A percentile compares a stretch with the other conserved stretches of the same genome.
These are phyloP conservation scores for Cheilosia impressa DNA, from an alignment of 2,888 invertebrate genomes.

Conservation along the genomic window DNA sequence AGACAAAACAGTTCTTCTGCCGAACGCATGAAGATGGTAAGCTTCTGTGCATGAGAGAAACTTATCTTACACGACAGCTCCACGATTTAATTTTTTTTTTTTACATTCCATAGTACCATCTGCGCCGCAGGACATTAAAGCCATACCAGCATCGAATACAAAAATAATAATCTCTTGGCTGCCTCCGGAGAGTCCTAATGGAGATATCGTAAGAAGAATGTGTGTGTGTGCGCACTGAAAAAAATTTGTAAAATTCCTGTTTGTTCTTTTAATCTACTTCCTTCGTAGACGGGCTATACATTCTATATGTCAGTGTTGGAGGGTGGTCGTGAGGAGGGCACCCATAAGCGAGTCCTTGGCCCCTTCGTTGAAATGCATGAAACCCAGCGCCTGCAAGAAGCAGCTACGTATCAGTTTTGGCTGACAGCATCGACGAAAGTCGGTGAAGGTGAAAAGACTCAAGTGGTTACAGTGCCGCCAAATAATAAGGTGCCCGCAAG, in stretches of 20 bases:
- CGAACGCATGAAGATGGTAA: slow-evolving; percentile 95
- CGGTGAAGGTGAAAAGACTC: slow-evolving; percentile 92
- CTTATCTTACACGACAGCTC: slow-evolving; percentile 8
- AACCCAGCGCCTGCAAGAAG: slow-evolving; percentile 88
- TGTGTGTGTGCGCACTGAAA: slow-evolving; percentile 3
- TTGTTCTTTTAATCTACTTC: slow-evolving; percentile 20
- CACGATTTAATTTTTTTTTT: slow-evolving; percentile 22
- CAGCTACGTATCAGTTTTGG: slow-evolving; percentile 89
- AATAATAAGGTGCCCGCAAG: slow-evolving; percentile 92
- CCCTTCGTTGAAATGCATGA: slow-evolving; percentile 89
- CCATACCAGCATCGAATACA: slow-evolving; percentile 92
- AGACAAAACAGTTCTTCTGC: slow-evolving; percentile 92
- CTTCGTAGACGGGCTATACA: slow-evolving; percentile 87
- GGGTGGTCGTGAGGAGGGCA: slow-evolving; percentile 91
- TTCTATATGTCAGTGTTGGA: slow-evolving; percentile 92
- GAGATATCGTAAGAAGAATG: slow-evolving; percentile 87
- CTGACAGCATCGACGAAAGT: slow-evolving; percentile 91
- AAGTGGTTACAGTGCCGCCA: slow-evolving; percentile 90
- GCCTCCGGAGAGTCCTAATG: slow-evolving; percentile 93
- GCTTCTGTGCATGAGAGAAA: slow-evolving; percentile 71
- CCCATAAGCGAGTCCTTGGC: slow-evolving; percentile 89
- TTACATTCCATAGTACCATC: slow-evolving; percentile 89
- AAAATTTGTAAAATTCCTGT: not conserved
- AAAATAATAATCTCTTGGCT: slow-evolving; percentile 95
- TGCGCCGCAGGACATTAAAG: slow-evolving; percentile 95